Base-by-base conservation (phyloP, 2,888 invertebrate species). In the Baccha elongata region DNA sequence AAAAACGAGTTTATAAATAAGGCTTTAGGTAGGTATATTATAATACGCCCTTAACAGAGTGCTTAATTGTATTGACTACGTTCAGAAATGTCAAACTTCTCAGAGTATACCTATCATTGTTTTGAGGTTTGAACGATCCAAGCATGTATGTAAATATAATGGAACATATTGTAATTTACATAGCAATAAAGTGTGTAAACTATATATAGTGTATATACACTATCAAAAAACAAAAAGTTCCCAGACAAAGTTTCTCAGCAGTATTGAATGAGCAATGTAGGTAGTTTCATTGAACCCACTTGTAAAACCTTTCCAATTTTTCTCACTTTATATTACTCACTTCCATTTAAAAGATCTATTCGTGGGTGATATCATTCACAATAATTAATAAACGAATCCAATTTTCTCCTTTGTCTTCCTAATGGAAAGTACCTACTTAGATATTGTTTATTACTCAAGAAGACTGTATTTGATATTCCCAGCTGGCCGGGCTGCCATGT, bases 341-440 rank as follows among this genome's bases (percentile, higher is more conserved):
- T 44, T 44, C 42, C 42, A 60, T 29, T 6, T 42, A 13, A 55
- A 58, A 52, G 23, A 72, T 65, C 35, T 58, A 17, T 67, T 75
- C 64, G 74, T 75, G 55, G 74, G 50, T 55, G 67, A 80, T 80
- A 68, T 64, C 64, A 58, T 42, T 40, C 13, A 50, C 75, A 75
- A n/a, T n/a, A n/a, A 75, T 69, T 81, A 71, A 76, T 75, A 71
- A 81, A 71, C 65, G 46, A 75, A 71, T 72, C 50, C 44, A 64
- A 76, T 72, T 83, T 73, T 72, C 72, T 64, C 78, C 67, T 68
- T 78, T 72, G 55, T 48, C 62, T 67, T 78, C 72, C 62, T 73
- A 73, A 78, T 78, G 83, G 72, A 78, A 83, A 78, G 72, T 71
- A 65, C 58, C 42, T 71, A 65, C 64, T 13, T 64, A 62, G 60